Evolutionary conservation across 2,888 invertebrate species (phyloP).

Genomic region (Tetragonula carbonaria): DNA sequence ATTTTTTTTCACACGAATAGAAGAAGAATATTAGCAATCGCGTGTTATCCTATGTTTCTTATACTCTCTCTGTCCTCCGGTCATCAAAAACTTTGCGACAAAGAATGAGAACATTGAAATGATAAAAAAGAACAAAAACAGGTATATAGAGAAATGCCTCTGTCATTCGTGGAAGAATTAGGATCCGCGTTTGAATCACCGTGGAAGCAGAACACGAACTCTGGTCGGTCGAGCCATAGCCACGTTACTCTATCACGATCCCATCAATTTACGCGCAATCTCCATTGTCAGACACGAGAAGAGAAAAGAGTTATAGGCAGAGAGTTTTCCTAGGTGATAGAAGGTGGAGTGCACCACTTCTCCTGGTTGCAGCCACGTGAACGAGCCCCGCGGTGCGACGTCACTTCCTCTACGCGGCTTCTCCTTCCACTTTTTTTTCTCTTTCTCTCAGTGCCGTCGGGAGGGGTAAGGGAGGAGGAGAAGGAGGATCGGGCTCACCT

Average conservation of each 20-base stretch:
- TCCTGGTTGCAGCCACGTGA: conserved; percentile 37
- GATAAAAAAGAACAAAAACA: no score
- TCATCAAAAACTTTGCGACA: neutral
- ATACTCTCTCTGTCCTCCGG: no score
- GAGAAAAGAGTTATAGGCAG: conserved; percentile 57
- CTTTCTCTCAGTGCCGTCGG: conserved; percentile 36
- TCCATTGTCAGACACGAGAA: conserved; percentile 46
- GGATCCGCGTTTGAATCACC: neutral
- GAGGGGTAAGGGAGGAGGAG: conserved; percentile 16
- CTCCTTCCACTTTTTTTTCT: conserved; percentile 32
- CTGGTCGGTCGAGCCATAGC: neutral
- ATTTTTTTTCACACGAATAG: no score
- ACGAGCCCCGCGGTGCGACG: conserved; percentile 54
- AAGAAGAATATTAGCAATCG: no score
- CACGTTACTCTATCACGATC: conserved; percentile 37
- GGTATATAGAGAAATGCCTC: no score
- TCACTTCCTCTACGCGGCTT: conserved; percentile 62
- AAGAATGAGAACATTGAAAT: neutral
- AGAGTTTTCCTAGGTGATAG: conserved; percentile 60
- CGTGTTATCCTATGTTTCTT: no score
- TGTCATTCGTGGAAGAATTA: no score
- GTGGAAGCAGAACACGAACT: neutral
- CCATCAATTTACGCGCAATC: conserved; percentile 48
- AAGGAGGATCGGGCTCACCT: conserved; percentile 69
- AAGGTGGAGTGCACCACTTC: conserved; percentile 58